Base-by-base conservation (phyloP, 2,888 invertebrate species). In the Campoplex nolae region DNA sequence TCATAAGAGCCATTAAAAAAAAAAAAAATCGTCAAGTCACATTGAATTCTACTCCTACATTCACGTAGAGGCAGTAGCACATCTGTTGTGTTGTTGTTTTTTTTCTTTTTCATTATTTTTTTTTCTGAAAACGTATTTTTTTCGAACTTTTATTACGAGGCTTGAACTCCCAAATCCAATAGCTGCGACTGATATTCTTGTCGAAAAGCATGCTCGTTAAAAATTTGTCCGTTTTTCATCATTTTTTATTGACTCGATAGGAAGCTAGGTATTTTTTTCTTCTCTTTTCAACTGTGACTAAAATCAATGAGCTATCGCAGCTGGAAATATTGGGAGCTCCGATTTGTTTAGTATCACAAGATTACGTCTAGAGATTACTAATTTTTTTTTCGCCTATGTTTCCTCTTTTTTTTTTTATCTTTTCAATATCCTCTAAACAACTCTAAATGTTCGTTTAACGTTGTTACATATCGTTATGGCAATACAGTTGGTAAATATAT, bases 331-430 rank as follows among this genome's bases (percentile, higher is more conserved):
- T 88, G 91, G 91, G 90, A 92, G 91, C 90, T 89, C 89, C 86
- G 68, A 87, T 90, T 89, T 88, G 91, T 88, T 91, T 92, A 91
- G 89, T 93, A 93, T 93, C 93, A 93, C 93, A 93, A 93, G 90
- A 92, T 90, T 91, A 92, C 89, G 89, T 90, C 91, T 93, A 92
- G 90, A 90, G 71, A 77, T 81, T 65, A 84, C 76, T 84, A 67
- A 51, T 83, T 75, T 73, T 38, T 56, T 73, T 38, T 56, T 65
- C 73, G 35, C 68, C 70, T 28, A 28, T 13, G 28, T 75, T 16
- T 18, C 54, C 35, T 35, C 56, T 54, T 45, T 42, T 51, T 62
- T 58, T 58, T 62, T 71, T 23, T 0, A 23, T 23, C 23, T 23
- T 23, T 23, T 23, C 23, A 23, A 78, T 88, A 88, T 65, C 78